A percentile compares a stretch with the other conserved stretches of the same genome.
These are phyloP conservation scores for Origma solitaria DNA, from an alignment of 2,113 vertebrate species.

Conservation along the genomic window DNA sequence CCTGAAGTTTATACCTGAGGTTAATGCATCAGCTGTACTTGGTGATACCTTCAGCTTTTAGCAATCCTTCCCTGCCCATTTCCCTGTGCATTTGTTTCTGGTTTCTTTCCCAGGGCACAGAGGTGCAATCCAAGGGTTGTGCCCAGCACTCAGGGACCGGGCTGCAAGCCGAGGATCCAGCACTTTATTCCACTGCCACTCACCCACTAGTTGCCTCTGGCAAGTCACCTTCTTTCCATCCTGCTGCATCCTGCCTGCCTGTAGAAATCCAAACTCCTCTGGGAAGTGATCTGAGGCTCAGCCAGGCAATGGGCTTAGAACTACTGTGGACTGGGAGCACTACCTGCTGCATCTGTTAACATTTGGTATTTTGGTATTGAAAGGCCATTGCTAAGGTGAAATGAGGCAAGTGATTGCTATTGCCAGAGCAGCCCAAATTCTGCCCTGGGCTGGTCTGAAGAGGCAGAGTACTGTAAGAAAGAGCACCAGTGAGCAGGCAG, in stretches of 20 bases:
- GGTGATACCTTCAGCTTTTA: background rate
- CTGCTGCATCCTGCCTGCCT: background rate
- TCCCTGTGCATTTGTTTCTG: background rate
- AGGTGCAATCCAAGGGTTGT: background rate
- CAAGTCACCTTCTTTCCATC: background rate
- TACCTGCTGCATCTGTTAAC: background rate
- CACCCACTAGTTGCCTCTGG: accelerated
- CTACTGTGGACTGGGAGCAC: background rate
- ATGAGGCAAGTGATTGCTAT: background rate
- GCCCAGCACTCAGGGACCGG: background rate
- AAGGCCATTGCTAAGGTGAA: background rate
- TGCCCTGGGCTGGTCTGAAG: background rate
- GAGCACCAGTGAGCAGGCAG: background rate
- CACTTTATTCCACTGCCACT: background rate
- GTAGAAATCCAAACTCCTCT: background rate
- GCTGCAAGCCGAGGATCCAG: background rate
- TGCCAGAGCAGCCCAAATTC: background rate
- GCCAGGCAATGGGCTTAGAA: background rate
- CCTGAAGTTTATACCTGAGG: accelerated
- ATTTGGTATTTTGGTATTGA: background rate
- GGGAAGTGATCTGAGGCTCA: background rate
- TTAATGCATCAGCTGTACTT: background rate
- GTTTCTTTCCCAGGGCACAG: background rate
- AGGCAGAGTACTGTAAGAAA: background rate
- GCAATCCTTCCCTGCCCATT: background rate